A percentile compares a stretch with the other conserved stretches of the same genome.
phyloP scores from a whole-genome alignment of 2,888 invertebrate genomes.

The Philopedon plagiatum region DNA sequence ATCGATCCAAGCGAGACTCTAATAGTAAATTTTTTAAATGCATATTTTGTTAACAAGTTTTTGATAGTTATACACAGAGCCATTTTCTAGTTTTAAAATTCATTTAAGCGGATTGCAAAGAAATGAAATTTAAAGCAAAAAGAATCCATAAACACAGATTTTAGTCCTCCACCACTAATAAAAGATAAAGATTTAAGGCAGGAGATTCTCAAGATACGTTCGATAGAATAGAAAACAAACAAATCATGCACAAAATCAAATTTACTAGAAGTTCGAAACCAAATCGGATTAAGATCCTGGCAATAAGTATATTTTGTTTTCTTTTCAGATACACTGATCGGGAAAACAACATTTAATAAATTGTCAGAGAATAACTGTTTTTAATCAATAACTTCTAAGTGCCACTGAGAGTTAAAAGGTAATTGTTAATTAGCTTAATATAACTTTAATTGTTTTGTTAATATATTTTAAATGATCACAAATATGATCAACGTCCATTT shows the following conservation, averaged over 20 bases:
- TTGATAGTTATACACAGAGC: no score
- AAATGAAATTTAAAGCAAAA: conserved; percentile 42
- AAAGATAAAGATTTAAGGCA: conserved; percentile 25
- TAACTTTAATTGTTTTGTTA: no score
- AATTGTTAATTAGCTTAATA: no score
- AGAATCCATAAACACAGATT: conserved; percentile 47
- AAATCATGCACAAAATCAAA: conserved; percentile 46
- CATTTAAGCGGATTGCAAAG: conserved; percentile 40
- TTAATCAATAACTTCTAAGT: no score
- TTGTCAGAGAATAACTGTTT: not conserved
- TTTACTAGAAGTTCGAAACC: conserved; percentile 27
- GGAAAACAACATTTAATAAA: conserved; percentile 9
- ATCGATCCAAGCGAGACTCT: no score
- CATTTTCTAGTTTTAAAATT: conserved; percentile 30
- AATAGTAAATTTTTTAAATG: no score
- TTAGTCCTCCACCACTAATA: conserved; percentile 25
- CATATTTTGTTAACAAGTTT: no score
- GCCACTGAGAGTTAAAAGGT: no score
- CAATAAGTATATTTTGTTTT: conserved; percentile 23
- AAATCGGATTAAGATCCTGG: conserved; percentile 33
- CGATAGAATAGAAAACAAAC: conserved; percentile 35
- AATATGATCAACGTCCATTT: no score
- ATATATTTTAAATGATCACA: no score
- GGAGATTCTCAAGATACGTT: conserved; percentile 21
- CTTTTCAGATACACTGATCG: not conserved